Conservation (phyloP, 2,797 vertebrate species). For the Cirrhinus molitorella region DNA sequence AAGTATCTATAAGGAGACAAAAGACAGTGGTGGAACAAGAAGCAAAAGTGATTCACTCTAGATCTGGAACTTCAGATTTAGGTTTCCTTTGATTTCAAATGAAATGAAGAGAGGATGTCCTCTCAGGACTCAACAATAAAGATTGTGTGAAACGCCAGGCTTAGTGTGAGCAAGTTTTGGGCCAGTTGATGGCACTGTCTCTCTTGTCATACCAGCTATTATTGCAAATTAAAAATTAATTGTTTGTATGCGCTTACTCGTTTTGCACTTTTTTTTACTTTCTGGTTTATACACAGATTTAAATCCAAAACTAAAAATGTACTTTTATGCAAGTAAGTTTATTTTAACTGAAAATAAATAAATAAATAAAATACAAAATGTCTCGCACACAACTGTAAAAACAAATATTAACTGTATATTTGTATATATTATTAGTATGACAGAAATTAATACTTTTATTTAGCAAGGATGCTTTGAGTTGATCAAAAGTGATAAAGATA, state of each 20-base stretch:
- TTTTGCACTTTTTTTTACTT: neutral
- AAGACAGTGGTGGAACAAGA: constrained; percentile 47
- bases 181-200: neutral
- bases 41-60: constrained; percentile 28
- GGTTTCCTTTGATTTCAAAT: neutral
- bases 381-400: neutral
- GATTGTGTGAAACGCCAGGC: neutral
- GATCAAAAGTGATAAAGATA: too few relatives aligned
- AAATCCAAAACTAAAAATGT: neutral
- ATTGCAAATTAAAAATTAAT: neutral
- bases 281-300: neutral
- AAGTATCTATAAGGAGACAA: constrained; percentile 6
- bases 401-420: too few relatives aligned
- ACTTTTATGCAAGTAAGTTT: neutral
- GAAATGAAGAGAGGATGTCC: neutral
- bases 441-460: too few relatives aligned
- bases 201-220: neutral
- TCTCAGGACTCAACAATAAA: neutral
- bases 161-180: neutral
- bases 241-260: neutral
- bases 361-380: neutral
- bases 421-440: too few relatives aligned
- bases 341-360: neutral
- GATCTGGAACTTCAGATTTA: neutral
- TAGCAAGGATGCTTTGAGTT: too few relatives aligned